Conservation (phyloP, 2,113 vertebrate species). For the Turnix velox region DNA sequence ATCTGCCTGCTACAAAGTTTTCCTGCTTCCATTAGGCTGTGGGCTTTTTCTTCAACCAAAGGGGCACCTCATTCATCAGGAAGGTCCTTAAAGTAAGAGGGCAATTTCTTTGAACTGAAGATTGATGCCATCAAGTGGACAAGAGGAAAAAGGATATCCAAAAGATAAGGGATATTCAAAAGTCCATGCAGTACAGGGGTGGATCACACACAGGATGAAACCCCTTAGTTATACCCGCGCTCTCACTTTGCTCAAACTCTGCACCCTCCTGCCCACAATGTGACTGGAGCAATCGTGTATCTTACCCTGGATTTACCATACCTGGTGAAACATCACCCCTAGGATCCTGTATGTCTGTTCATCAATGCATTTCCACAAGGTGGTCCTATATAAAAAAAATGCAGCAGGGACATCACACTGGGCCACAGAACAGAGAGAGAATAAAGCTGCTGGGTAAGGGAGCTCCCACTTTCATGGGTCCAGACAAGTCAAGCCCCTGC, state of each 20-base stretch:
- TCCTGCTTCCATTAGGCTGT: not conserved
- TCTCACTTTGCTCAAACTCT: not conserved
- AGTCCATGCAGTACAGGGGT: not conserved
- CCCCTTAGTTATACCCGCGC: not conserved
- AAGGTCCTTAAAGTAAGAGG: not conserved
- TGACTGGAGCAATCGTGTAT: not conserved
- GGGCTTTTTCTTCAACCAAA: not conserved
- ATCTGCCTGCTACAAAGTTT: not conserved
- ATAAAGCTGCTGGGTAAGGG: not conserved
- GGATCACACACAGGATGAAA: not conserved
- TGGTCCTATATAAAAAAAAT: not conserved
- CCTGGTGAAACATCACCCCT: not conserved
- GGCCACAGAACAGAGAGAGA: not conserved
- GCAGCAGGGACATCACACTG: not conserved
- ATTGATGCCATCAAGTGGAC: rapidly evolving
- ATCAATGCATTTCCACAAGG: rapidly evolving
- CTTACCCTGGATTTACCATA: not conserved
- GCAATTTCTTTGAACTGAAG: not conserved
- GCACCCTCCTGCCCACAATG: not conserved
- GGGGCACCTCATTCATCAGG: not conserved
- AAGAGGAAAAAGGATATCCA: not conserved
- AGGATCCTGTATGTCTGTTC: not conserved
- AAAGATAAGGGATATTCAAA: not conserved
- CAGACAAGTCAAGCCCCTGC: not conserved
- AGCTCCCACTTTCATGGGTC: not conserved